A percentile compares a stretch with the other conserved stretches of the same genome.
Evolutionary conservation across 1,140 invertebrate genomes (phyloP).

Genomic region (Acromyrmex charruanus): DNA sequence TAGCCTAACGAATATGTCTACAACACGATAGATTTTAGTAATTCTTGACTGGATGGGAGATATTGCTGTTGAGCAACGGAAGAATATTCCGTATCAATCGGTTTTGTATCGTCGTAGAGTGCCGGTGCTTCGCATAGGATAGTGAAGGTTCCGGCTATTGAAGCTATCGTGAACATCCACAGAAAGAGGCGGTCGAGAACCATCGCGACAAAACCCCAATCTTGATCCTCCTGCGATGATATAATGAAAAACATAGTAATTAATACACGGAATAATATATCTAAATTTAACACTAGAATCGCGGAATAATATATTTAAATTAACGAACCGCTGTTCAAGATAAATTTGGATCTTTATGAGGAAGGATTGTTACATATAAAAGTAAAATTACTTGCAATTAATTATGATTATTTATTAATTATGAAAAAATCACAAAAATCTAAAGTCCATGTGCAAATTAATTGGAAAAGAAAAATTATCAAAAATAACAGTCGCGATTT

Average conservation of each 20-base stretch:
- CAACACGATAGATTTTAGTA: constrained; percentile 47
- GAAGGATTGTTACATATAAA: too few species aligned
- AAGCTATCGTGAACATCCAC: constrained; percentile 97
- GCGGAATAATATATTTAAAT: too few species aligned
- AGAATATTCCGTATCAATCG: constrained; percentile 95
- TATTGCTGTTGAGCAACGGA: constrained; percentile 93
- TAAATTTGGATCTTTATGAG: too few species aligned
- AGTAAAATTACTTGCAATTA: too few species aligned
- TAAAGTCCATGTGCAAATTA: too few species aligned
- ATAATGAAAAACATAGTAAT: constrained; percentile 9
- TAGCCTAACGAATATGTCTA: constrained; percentile 38
- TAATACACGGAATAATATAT: not conserved
- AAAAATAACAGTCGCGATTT: too few species aligned
- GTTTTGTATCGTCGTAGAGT: constrained; percentile 95
- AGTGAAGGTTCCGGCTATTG: constrained; percentile 94
- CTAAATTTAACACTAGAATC: not conserved
- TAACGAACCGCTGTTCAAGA: too few species aligned
- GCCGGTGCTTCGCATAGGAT: constrained; percentile 96
- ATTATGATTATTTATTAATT: too few species aligned
- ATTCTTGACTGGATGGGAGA: constrained; percentile 82
- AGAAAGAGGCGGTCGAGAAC: constrained; percentile 98
- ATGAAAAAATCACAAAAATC: too few species aligned
- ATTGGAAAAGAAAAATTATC: too few species aligned
- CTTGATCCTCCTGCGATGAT: constrained; percentile 94
- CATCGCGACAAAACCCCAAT: constrained; percentile 99